Percentiles rank a stretch among this genome's conserved stretches.
These are phyloP conservation scores for Orchesella cincta DNA, from an alignment of 1,140 invertebrate species.

Conservation along the genomic window DNA sequence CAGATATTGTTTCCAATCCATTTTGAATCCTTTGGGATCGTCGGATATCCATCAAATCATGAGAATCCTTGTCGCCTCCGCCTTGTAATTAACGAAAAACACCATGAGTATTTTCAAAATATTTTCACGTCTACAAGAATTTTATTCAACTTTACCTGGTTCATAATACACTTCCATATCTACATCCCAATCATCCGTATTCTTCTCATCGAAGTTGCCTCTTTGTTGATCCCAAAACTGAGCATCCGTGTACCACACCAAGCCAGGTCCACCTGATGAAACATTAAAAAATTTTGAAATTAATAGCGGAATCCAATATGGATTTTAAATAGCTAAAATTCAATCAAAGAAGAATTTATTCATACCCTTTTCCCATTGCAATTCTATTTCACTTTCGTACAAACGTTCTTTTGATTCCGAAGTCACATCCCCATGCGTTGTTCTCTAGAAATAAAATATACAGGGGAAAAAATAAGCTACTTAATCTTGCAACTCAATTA, in stretches of 20 bases:
- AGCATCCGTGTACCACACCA: slow-evolving; percentile 68
- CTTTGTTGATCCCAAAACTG: slow-evolving; percentile 62
- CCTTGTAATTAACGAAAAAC: slow-evolving; percentile 40
- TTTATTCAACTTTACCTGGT: slow-evolving; percentile 50
- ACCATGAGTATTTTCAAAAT: slow-evolving; percentile 18
- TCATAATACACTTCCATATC: slow-evolving; percentile 64
- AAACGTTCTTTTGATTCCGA: slow-evolving; percentile 55
- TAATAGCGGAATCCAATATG: not conserved
- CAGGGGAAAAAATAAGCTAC: slow-evolving; percentile 7
- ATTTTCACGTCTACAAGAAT: not conserved
- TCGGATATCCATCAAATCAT: slow-evolving; percentile 56
- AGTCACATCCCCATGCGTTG: slow-evolving; percentile 47
- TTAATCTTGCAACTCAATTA: no score
- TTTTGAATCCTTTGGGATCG: slow-evolving; percentile 52
- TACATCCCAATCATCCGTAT: slow-evolving; percentile 66
- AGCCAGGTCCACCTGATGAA: slow-evolving; percentile 59
- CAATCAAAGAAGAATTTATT: no score
- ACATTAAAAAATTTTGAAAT: not conserved
- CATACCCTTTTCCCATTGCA: slow-evolving; percentile 66
- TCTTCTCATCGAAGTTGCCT: slow-evolving; percentile 64
- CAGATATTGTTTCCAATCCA: slow-evolving; percentile 47
- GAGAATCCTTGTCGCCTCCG: slow-evolving; percentile 52
- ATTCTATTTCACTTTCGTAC: slow-evolving; percentile 65
- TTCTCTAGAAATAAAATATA: slow-evolving; percentile 29
- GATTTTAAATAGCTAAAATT: not conserved